Conservation (phyloP, 2,113 vertebrate species). For the Heterocephalus glaber region DNA sequence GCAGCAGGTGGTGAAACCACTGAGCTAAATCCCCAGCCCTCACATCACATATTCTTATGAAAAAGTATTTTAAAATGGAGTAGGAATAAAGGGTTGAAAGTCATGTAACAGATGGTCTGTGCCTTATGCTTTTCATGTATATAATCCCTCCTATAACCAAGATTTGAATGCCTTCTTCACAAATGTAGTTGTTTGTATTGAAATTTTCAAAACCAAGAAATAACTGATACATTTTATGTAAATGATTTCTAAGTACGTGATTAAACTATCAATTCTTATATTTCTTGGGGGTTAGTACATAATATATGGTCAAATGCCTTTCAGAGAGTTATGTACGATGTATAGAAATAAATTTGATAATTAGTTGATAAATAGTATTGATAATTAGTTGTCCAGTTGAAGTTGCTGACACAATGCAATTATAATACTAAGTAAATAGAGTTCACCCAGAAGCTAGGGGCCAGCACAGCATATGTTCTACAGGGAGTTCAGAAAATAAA, state of each 20-base stretch:
- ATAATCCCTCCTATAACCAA: background rate
- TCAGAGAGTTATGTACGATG: background rate
- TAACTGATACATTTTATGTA: background rate
- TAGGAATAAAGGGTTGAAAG: background rate
- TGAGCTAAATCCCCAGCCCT: no score
- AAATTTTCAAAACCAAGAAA: conserved; percentile 4
- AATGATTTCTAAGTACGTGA: background rate
- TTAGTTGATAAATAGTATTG: no score
- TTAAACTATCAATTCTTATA: background rate
- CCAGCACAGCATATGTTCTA: background rate
- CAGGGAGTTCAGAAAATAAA: conserved; percentile 30
- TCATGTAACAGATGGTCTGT: background rate
- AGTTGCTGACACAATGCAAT: background rate
- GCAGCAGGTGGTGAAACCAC: no score
- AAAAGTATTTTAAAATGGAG: background rate
- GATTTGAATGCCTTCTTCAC: background rate
- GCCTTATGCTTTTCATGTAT: background rate
- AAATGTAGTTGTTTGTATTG: background rate
- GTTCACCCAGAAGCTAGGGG: background rate
- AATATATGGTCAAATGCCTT: background rate
- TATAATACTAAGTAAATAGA: background rate
- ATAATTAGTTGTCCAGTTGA: background rate
- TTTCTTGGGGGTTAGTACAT: background rate
- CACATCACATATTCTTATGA: background rate
- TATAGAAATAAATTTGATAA: background rate